Conservation (phyloP, 2,888 invertebrate genomes). For the Amblyjoppa fuscipennis region DNA sequence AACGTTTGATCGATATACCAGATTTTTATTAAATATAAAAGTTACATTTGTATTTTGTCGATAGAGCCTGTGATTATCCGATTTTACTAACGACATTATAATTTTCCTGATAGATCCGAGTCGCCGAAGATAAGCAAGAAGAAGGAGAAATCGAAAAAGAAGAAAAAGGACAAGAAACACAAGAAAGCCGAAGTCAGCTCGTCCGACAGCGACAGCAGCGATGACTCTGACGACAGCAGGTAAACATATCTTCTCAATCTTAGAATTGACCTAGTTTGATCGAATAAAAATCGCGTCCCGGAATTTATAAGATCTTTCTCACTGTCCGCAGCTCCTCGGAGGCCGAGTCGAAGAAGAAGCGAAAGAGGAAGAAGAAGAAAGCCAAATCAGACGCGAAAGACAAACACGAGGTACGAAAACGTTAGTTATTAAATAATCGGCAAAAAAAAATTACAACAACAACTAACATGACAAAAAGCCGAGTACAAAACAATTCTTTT, state of each 20-base stretch:
- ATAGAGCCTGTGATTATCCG: conserved; percentile 20
- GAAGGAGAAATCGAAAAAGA: conserved; percentile 83
- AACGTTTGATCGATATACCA: conserved; percentile 75
- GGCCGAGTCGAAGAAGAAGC: conserved; percentile 90
- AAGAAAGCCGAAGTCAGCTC: conserved; percentile 81
- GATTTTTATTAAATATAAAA: conserved; percentile 22
- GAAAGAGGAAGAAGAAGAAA: conserved; percentile 94
- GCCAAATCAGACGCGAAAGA: conserved; percentile 87
- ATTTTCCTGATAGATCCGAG: conserved; percentile 80
- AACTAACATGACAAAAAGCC: conserved; percentile 43
- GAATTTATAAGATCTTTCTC: conserved; percentile 42
- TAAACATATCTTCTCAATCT: conserved; percentile 64
- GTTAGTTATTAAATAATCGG: conserved; percentile 44
- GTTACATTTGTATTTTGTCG: conserved; percentile 18
- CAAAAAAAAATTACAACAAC: conserved; percentile 54
- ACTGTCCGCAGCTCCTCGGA: conserved; percentile 88
- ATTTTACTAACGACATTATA: conserved; percentile 4
- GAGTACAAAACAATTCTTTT: conserved; percentile 50
- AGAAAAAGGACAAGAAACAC: conserved; percentile 84
- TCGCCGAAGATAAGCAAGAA: conserved; percentile 83
- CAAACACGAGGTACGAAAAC: conserved; percentile 77
- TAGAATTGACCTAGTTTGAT: not conserved
- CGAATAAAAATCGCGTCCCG: not conserved
- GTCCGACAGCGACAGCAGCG: conserved; percentile 82
- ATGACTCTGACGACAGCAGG: conserved; percentile 83